Conservation (phyloP, 2,888 invertebrate species). For the Cylloceria caligata region DNA sequence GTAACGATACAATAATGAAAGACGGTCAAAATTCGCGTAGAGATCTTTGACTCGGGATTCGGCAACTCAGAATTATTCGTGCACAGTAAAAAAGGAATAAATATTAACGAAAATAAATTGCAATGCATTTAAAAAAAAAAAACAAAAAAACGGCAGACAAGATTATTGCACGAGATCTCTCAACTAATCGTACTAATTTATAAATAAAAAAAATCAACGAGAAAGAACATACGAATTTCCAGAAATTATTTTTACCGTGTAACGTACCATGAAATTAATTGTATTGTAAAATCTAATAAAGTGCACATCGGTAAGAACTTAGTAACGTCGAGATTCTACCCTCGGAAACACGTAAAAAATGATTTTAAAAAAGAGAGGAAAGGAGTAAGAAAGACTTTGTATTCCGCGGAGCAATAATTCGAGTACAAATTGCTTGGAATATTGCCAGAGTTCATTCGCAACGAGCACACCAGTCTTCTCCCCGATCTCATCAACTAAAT, state of each 20-base stretch:
- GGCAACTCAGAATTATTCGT: not conserved
- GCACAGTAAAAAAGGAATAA: not conserved
- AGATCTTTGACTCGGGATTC: not conserved
- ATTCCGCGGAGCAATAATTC: conserved; percentile 66
- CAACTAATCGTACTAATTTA: not conserved
- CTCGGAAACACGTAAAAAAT: conserved; percentile 12
- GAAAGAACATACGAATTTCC: not conserved
- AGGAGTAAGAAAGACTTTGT: conserved; percentile 57
- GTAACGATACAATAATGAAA: not conserved
- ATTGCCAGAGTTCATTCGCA: conserved; percentile 63
- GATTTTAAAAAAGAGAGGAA: conserved; percentile 30
- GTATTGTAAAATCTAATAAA: not conserved
- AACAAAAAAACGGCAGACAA: too few species aligned
- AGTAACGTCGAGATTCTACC: conserved; percentile 5
- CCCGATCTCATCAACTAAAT: conserved; percentile 60
- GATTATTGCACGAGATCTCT: not conserved
- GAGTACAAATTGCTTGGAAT: conserved; percentile 68
- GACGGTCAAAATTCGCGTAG: not conserved
- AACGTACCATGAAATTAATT: not conserved
- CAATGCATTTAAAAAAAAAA: not conserved
- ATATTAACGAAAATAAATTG: not conserved
- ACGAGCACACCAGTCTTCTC: not conserved
- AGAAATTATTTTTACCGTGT: not conserved
- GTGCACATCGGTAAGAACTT: not conserved
- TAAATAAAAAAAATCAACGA: not conserved